Evolutionary conservation across 2,888 invertebrate genomes (phyloP).

Genomic region (Dyspetes luteomarginatus): DNA sequence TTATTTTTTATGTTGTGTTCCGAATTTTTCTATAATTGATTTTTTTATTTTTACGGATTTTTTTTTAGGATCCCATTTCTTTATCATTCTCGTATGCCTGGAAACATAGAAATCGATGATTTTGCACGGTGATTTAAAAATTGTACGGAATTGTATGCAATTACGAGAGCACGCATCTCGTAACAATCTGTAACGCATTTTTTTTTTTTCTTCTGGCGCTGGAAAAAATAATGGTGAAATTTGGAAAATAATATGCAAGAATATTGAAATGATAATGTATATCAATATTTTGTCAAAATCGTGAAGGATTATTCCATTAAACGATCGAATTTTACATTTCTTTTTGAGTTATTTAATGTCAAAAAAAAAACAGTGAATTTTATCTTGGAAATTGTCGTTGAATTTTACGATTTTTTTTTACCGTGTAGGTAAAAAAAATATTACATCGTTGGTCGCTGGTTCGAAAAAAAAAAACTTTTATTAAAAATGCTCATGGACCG

Average conservation of each 20-base stretch:
- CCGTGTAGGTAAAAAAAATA: constrained; percentile 1
- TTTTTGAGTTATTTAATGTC: too few species aligned
- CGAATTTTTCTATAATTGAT: background rate
- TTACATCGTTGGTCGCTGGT: background rate
- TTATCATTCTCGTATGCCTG: constrained; percentile 22
- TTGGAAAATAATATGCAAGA: background rate
- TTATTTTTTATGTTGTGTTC: too few species aligned
- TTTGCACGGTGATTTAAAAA: constrained; percentile 20
- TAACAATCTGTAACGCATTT: constrained; percentile 29
- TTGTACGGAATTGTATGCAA: constrained; percentile 2
- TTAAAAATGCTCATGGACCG: constrained; percentile 3
- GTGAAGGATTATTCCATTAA: too few species aligned
- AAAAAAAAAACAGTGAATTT: too few species aligned
- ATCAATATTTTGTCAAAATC: too few species aligned
- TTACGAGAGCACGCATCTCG: background rate
- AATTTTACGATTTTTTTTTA: background rate
- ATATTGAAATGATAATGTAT: too few species aligned
- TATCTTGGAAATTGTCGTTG: background rate
- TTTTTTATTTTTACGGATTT: background rate
- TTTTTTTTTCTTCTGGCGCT: background rate
- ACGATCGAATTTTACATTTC: too few species aligned
- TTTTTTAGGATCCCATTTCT: background rate
- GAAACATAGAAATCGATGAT: constrained; percentile 46
- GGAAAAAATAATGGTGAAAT: background rate
- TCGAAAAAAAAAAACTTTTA: constrained; percentile 13